These are phyloP conservation scores for Neria commutata DNA, from an alignment of 2,888 invertebrate genomes.

Conservation along the genomic window DNA sequence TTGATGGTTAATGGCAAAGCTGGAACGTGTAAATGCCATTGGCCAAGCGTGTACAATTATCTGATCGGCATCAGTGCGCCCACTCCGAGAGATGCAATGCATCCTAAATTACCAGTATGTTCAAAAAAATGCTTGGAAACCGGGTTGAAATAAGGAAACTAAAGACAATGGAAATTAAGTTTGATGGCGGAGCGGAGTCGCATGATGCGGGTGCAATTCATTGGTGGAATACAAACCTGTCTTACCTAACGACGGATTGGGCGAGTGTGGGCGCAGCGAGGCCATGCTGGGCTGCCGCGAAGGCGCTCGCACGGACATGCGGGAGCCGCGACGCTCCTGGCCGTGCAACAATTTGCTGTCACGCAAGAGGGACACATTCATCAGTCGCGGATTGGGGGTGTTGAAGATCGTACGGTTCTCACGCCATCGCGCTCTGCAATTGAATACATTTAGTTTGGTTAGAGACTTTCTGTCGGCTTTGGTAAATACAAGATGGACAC, in stretches of 20 bases:
- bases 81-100: not conserved
- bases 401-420: slow-evolving; percentile 93
- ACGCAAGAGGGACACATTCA: slow-evolving; percentile 85
- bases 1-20: not conserved
- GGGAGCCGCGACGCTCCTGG: slow-evolving; percentile 78
- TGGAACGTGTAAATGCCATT: not conserved
- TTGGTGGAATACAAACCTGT: slow-evolving; percentile 61
- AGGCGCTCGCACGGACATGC: slow-evolving; percentile 78
- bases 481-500: not conserved
- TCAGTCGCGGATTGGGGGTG: slow-evolving; percentile 90
- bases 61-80: too few relatives aligned
- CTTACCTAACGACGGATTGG: slow-evolving; percentile 64
- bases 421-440: slow-evolving; percentile 84
- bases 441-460: not conserved
- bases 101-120: not conserved
- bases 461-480: not conserved
- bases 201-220: slow-evolving; percentile 3
- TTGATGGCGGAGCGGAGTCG: not conserved
- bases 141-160: slow-evolving; percentile 23
- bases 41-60: slow-evolving; percentile 15
- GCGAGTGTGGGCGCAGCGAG: slow-evolving; percentile 80
- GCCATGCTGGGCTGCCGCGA: slow-evolving; percentile 86
- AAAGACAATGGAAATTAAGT: not conserved
- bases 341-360: slow-evolving; percentile 81
- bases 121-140: too few relatives aligned